Base-by-base conservation (phyloP, 64 coral and sea anemone species). In the Porites lutea region DNA sequence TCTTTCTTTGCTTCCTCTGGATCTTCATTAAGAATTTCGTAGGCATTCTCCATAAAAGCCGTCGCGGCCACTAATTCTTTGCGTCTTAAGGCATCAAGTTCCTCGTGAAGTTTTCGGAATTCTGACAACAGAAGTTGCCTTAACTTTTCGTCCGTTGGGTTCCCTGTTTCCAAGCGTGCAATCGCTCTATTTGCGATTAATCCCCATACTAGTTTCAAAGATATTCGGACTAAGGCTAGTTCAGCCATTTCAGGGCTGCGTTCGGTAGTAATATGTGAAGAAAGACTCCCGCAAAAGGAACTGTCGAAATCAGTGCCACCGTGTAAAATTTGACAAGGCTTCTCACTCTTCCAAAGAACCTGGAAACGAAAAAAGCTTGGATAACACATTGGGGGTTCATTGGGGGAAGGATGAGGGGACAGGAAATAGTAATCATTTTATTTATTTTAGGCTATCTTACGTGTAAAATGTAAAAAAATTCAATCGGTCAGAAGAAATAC, bases 1-100 rank as follows among this genome's bases (percentile, higher is more conserved):
- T 99, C 97, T 79, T 96, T 99, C 51, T 88, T 83, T 59, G 97
- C 97, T 95, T 99, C 97, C 53, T 37, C 75, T 12, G 54, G 49
- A 74, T 99, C 97, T 72, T 91, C 91, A 37, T 93, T 87, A 10
- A 96, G 80, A 43, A 99, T 83, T 83, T 96, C 94, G 68, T 99
- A 99, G 43, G 94, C 97, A 86, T 99, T 99, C 63, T 99, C 97
- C 97, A 99, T 99, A 43, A 99, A 99, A 3, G 97, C 88, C 9
- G 86, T 67, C 43, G 97, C 97, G 65, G 91, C 97, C 45, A 99
- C 79, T 15, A 99, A 91, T 46, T 99, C 97, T 92, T 99, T 99
- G 64, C 97, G 86, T 45, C 97, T 92, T 10, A 99, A 87, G 5
- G 88, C 94, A 76, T 91, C 91, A 3, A 99, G 66, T 61, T 96